Evolutionary conservation across 2,797 vertebrate species (phyloP), one percentile per base, ranked within the genome.

Genomic region (Diplodus puntazzo): DNA sequence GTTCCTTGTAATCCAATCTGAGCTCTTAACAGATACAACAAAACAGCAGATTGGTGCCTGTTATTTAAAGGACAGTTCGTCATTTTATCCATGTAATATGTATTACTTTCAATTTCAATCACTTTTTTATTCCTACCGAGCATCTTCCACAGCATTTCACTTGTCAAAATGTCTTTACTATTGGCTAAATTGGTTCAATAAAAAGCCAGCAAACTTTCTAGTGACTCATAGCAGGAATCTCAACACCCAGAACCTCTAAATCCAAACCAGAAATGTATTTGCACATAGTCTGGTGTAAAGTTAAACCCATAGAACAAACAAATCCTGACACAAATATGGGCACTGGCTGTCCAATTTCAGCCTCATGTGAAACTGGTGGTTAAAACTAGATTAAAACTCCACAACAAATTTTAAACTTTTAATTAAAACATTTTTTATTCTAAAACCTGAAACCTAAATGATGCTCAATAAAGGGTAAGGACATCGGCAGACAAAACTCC

Each of bases 1-100:
- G 14, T 54, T 62, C 25, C 21, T 39, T 62, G 10, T 80, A 76
- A 79, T 80, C 59, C 59, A 58, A 53, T 61, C 55, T 58, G 39
- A 61, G 70, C 18, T 49, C n/a, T 46, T 25, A 27, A 43, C 10
- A 50, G 27, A 45, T 45, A 60, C 6, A 63, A 45, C 5, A 62
- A 49, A 45, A 54, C n/a, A 9, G 34, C 34, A 34, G 8, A 9
- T 34, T 34, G 34, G 8, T 34, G 13, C 30, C 17, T 25, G 27
- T 20, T 4, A 27, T 14, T 16, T 10, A 65, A 34, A 49, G 43
- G 50, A 1, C 46, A 21, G 7, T 6, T 23, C 11, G 11, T 25
- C 1, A 16, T 46, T 52, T 52, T 53, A 18, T 11, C 18, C 10
- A 54, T 30, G 20, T 52, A 14, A 45, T 54, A 55, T 61, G 34